Percentiles rank a stretch among this genome's conserved stretches.
phyloP scores from a whole-genome alignment of 2,888 invertebrate genomes.

The Amphipoea oculea region DNA sequence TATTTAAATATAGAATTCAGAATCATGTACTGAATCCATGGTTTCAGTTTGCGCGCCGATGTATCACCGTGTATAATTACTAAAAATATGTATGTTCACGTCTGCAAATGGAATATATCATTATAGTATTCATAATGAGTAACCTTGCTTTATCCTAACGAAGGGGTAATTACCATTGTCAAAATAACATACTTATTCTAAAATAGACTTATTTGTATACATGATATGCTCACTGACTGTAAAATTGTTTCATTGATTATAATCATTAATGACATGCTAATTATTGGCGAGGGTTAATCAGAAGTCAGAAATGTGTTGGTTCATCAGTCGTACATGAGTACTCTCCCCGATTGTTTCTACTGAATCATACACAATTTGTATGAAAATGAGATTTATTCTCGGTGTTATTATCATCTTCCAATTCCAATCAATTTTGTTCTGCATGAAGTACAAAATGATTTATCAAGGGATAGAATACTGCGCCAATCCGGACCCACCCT shows the following conservation, averaged over 20 bases:
- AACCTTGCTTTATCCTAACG: background rate
- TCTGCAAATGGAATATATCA: background rate
- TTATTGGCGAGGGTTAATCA: background rate
- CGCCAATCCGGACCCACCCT: slow-evolving; percentile 26
- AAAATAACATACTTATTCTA: background rate
- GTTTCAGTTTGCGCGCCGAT: no score
- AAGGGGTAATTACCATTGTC: background rate
- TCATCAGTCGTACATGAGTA: background rate
- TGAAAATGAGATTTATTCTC: slow-evolving; percentile 24
- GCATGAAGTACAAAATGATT: slow-evolving; percentile 42
- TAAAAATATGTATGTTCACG: background rate
- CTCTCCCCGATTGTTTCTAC: background rate
- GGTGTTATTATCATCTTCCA: slow-evolving; percentile 9
- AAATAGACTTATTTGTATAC: background rate
- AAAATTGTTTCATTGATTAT: slow-evolving; percentile 19
- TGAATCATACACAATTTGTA: background rate
- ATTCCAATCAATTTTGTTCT: slow-evolving; percentile 14
- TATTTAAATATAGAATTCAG: no score
- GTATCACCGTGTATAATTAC: background rate
- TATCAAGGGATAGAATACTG: slow-evolving; percentile 23
- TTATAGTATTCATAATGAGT: background rate
- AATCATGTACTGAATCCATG: no score
- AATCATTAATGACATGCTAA: slow-evolving; percentile 18
- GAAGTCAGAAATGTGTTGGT: background rate
- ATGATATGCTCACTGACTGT: slow-evolving; percentile 10